phyloP scores from a whole-genome alignment of 2,113 vertebrate genomes.

The Monopterus albus region DNA sequence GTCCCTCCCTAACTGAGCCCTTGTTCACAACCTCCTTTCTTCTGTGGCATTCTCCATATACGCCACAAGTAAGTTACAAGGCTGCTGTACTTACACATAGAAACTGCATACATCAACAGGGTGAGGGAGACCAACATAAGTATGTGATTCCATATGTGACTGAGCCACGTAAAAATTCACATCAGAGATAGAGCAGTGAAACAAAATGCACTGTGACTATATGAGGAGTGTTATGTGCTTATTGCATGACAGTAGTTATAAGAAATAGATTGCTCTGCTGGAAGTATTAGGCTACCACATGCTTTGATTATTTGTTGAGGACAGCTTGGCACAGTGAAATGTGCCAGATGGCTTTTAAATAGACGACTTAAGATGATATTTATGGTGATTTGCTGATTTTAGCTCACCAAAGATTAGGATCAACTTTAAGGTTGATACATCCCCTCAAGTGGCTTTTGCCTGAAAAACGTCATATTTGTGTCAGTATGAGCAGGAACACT shows the following conservation, averaged over 20 bases:
- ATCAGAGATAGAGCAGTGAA: not conserved
- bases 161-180: too few relatives aligned
- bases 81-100: constrained; percentile 3
- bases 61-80: constrained; percentile 22
- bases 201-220: not conserved
- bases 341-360: constrained; percentile 50
- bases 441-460: not conserved
- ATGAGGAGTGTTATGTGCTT: not conserved
- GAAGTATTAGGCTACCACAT: not conserved
- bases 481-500: constrained; percentile 32
- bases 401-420: constrained; percentile 28
- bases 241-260: constrained; percentile 6
- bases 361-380: constrained; percentile 32
- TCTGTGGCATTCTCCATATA: constrained; percentile 1
- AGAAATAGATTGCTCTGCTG: constrained; percentile 10
- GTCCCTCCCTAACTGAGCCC: not conserved
- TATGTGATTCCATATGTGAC: not conserved
- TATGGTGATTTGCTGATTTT: not conserved
- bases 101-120: not conserved
- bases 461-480: not conserved
- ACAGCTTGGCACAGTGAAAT: constrained; percentile 12
- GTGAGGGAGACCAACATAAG: not conserved
- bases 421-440: not conserved
- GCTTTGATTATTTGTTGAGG: constrained; percentile 33
- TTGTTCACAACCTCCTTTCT: not conserved